Evolutionary conservation across 2,113 vertebrate genomes (phyloP).

Genomic region (Corydoras maculifer): DNA sequence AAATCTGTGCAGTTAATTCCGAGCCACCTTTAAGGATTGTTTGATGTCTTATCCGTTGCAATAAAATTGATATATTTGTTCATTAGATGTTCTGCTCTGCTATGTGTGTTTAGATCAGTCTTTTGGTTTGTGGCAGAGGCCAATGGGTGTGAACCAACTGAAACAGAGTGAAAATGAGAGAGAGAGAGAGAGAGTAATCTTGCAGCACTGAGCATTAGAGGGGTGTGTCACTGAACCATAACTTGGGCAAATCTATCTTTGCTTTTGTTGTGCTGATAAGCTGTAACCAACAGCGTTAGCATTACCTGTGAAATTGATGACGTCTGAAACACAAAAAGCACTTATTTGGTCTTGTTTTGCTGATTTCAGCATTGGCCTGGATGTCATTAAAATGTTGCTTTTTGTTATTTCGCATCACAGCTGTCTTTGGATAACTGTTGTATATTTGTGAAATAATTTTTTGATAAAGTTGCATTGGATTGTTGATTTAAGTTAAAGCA

Average conservation of each 20-base stretch:
- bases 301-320: no score
- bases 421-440: no score
- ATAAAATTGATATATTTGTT: neutral
- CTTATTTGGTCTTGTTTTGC: neutral
- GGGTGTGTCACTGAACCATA: constrained; percentile 19
- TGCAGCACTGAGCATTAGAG: neutral
- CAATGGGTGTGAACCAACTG: neutral
- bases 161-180: neutral
- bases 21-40: no score
- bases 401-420: no score
- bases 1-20: neutral
- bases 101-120: neutral
- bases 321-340: neutral
- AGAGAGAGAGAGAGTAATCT: neutral
- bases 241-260: constrained; percentile 1
- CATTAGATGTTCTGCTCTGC: neutral
- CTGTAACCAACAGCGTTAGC: neutral
- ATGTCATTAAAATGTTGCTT: neutral
- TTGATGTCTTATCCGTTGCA: neutral
- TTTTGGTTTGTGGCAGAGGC: neutral
- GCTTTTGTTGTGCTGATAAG: neutral
- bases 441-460: no score
- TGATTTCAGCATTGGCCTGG: neutral
- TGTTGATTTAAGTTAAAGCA: no score
- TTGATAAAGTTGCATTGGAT: no score